A percentile compares a stretch with the other conserved stretches of the same genome.
Evolutionary conservation across 2,888 invertebrate species (phyloP).

Genomic region (Acronicta psi): DNA sequence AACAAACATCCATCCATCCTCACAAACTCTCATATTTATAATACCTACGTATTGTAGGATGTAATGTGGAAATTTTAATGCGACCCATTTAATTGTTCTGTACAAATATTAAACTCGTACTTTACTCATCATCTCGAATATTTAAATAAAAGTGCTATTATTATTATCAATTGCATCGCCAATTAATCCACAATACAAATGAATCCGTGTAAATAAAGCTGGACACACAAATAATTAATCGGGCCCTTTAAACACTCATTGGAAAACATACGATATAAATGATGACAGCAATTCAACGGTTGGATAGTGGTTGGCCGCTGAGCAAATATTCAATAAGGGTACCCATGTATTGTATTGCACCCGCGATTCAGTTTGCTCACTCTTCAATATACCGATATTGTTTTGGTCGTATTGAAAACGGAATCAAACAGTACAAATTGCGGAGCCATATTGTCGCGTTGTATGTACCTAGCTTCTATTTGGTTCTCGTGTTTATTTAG

Average conservation of each 20-base stretch:
- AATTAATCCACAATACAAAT: constrained; percentile 30
- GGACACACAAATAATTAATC: constrained; percentile 40
- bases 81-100: too few species aligned
- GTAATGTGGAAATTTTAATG: too few species aligned
- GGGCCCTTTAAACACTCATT: constrained; percentile 38
- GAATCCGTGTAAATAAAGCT: constrained; percentile 32
- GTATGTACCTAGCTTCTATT: constrained; percentile 25
- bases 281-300: constrained; percentile 50
- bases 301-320: constrained; percentile 57
- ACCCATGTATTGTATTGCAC: constrained; percentile 73
- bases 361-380: constrained; percentile 75
- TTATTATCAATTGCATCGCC: constrained; percentile 12
- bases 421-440: constrained; percentile 61
- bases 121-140: too few species aligned
- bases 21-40: too few species aligned
- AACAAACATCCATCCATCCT: too few species aligned
- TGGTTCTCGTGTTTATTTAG: constrained; percentile 29
- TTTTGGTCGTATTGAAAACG: constrained; percentile 75
- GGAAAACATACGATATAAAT: constrained; percentile 50
- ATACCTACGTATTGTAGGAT: too few species aligned
- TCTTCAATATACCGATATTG: constrained; percentile 82
- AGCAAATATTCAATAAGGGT: constrained; percentile 82
- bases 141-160: not conserved
- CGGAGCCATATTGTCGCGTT: constrained; percentile 45
- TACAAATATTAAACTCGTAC: too few species aligned